Evolutionary conservation across 2,888 invertebrate genomes (phyloP).

Genomic region (Eupithecia centaureata): DNA sequence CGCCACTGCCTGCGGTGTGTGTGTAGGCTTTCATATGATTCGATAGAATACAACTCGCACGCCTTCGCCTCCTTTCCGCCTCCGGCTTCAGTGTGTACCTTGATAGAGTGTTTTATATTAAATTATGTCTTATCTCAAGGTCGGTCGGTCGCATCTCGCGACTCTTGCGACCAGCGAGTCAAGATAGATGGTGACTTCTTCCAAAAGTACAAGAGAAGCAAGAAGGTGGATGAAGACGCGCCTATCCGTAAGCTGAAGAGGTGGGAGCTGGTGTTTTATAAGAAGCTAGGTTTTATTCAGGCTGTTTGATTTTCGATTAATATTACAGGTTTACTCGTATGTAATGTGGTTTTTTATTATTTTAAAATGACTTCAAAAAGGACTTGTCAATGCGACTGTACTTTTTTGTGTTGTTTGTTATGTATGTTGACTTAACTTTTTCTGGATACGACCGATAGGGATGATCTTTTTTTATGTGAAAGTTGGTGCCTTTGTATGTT

Average conservation of each 20-base stretch:
- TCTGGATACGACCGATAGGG: too few species aligned
- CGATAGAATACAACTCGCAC: too few species aligned
- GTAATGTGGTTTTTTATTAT: not conserved
- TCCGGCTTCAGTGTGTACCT: too few species aligned
- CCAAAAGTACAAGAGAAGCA: conserved; percentile 70
- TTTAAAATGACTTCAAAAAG: not conserved
- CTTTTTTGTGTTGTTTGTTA: too few species aligned
- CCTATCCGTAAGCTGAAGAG: conserved; percentile 73
- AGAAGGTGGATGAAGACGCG: conserved; percentile 66
- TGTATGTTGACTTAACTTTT: too few species aligned
- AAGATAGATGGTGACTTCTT: conserved; percentile 75
- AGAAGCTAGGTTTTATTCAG: conserved; percentile 76
- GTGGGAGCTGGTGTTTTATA: conserved; percentile 78
- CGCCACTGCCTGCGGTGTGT: too few species aligned
- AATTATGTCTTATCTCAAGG: not conserved
- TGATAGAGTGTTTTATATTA: too few species aligned
- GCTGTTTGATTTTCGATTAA: conserved; percentile 61
- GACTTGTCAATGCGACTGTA: too few species aligned
- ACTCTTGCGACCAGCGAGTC: conserved; percentile 68
- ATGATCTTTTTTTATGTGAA: too few species aligned
- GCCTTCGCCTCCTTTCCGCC: too few species aligned
- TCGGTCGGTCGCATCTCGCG: conserved; percentile 47
- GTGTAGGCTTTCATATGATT: too few species aligned
- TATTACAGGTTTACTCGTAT: conserved; percentile 3
- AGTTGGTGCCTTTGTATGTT: too few species aligned